A percentile compares a stretch with the other conserved stretches of the same genome.
Conservation (phyloP, 2,888 invertebrate genomes). For the Drosophila algonquin region DNA sequence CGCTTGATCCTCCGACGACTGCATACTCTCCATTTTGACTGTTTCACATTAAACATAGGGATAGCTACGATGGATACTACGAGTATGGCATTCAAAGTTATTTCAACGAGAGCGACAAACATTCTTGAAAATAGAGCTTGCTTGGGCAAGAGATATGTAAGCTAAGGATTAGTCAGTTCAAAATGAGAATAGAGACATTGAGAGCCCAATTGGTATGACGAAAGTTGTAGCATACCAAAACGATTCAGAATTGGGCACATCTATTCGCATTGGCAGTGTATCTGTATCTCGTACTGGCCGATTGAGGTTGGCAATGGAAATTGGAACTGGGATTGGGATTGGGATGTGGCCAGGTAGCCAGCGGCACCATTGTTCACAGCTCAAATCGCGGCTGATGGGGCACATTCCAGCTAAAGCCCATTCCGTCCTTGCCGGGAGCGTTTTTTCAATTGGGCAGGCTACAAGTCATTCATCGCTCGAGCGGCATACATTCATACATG, state of each 20-base stretch:
- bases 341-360: constrained; percentile 7
- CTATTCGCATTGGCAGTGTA: background rate
- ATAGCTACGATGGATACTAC: too few relatives aligned
- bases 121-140: too few relatives aligned
- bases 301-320: constrained; percentile 7
- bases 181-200: too few relatives aligned
- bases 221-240: background rate
- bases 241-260: background rate
- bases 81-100: too few relatives aligned
- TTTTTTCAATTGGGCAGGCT: constrained; percentile 62
- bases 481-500: constrained; percentile 28
- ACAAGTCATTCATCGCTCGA: constrained; percentile 68
- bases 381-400: constrained; percentile 65
- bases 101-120: too few relatives aligned
- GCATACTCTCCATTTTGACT: constrained; percentile 1
- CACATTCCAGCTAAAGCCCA: constrained; percentile 44
- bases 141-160: too few relatives aligned
- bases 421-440: constrained; percentile 11
- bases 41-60: too few relatives aligned
- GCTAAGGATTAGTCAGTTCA: too few relatives aligned
- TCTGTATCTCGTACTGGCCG: background rate
- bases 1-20: background rate
- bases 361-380: constrained; percentile 57
- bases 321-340: background rate
- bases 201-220: too few relatives aligned